Conservation (phyloP, 2,797 vertebrate genomes). For the Acanthopagrus latus region DNA sequence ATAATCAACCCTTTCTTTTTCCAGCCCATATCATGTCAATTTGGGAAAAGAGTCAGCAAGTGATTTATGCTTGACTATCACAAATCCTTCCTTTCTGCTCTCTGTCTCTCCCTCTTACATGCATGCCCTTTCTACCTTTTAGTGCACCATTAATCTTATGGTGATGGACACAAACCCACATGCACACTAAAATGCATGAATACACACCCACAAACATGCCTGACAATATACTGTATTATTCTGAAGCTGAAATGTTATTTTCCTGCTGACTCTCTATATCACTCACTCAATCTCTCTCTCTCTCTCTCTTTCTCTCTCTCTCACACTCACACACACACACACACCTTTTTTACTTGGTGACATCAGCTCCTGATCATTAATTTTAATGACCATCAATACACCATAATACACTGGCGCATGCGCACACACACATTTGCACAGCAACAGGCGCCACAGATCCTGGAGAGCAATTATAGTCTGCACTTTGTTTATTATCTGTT, state of each 20-base stretch:
- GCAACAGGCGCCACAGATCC: constrained; percentile 78
- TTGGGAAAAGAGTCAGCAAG: constrained; percentile 53
- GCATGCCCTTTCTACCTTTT: constrained; percentile 35
- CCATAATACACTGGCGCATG: constrained; percentile 64
- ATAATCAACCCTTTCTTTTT: neutral
- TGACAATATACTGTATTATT: constrained; percentile 4
- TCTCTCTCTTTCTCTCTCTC: constrained; percentile 6
- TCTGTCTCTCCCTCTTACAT: constrained; percentile 18
- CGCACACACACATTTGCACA: constrained; percentile 49
- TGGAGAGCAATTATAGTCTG: constrained; percentile 77
- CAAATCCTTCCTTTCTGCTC: constrained; percentile 36
- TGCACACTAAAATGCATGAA: constrained; percentile 25
- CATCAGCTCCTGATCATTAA: constrained; percentile 83
- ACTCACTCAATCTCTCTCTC: constrained; percentile 5
- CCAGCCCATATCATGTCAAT: constrained; percentile 31
- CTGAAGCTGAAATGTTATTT: neutral
- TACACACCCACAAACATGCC: constrained; percentile 15
- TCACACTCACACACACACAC: constrained; percentile 17
- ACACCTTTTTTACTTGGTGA: constrained; percentile 64
- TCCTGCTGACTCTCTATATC: constrained; percentile 5
- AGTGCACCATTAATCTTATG: constrained; percentile 49
- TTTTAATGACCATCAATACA: constrained; percentile 82
- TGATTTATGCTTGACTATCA: constrained; percentile 65
- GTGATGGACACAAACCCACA: constrained; percentile 37
- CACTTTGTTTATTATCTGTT: constrained; percentile 80